Conservation (phyloP, 2,888 invertebrate species). For the Pardosa pseudoannulata region DNA sequence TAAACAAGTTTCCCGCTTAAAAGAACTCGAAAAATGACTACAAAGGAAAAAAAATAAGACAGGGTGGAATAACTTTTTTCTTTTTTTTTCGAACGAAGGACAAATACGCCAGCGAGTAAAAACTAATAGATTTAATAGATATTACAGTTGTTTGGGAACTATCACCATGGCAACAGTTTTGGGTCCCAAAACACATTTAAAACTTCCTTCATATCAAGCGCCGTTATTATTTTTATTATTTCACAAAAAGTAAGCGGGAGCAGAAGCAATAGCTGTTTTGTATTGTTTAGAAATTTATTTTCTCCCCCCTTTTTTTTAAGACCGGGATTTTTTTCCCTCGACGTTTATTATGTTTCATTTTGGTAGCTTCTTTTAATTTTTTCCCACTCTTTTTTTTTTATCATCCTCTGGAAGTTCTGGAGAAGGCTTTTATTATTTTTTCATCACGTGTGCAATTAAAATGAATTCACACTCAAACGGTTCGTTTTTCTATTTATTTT, state of each 20-base stretch:
- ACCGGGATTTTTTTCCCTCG: background rate
- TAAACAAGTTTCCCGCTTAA: conserved; percentile 63
- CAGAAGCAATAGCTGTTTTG: conserved; percentile 25
- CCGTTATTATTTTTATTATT: conserved; percentile 54
- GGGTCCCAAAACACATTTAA: conserved; percentile 66
- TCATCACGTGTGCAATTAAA: conserved; percentile 63
- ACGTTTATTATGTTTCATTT: conserved; percentile 39
- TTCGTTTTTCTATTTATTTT: conserved; percentile 21
- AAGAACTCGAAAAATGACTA: conserved; percentile 52
- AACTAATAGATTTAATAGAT: conserved; percentile 73
- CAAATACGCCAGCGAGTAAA: conserved; percentile 62
- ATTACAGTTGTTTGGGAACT: conserved; percentile 72
- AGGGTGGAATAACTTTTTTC: conserved; percentile 6
- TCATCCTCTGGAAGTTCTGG: conserved; percentile 6
- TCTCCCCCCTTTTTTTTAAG: background rate
- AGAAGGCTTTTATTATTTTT: conserved; percentile 56
- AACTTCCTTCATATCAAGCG: conserved; percentile 62
- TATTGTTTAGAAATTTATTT: conserved; percentile 53
- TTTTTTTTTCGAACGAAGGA: conserved; percentile 40
- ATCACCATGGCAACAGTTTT: conserved; percentile 65
- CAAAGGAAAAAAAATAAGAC: conserved; percentile 26
- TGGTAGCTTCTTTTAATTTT: conserved; percentile 23
- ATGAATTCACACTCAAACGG: conserved; percentile 68
- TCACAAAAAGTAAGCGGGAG: conserved; percentile 26
- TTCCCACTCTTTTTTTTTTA: conserved; percentile 6